A percentile compares a stretch with the other conserved stretches of the same genome.
Evolutionary conservation across 2,888 invertebrate genomes (phyloP).

Genomic region (Caenorhabditis sp.): DNA sequence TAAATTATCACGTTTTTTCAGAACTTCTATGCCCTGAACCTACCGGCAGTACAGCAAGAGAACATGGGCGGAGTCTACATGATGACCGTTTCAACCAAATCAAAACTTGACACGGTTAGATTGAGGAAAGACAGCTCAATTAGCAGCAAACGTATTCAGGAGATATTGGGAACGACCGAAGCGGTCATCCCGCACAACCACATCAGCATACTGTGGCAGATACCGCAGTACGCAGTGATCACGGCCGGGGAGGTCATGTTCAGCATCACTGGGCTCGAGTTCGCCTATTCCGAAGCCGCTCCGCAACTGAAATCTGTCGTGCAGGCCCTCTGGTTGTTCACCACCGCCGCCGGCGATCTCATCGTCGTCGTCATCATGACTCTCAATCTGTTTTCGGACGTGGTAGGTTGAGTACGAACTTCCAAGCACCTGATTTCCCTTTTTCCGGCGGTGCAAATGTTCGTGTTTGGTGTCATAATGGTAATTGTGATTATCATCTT

Average conservation of each 20-base stretch:
- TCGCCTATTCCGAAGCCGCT: constrained; percentile 83
- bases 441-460: constrained; percentile 64
- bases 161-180: constrained; percentile 27
- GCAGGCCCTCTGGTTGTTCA: constrained; percentile 91
- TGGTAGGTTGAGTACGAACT: constrained; percentile 46
- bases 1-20: too few species aligned
- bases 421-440: background rate
- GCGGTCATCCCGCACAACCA: constrained; percentile 60
- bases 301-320: constrained; percentile 93
- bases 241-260: constrained; percentile 81
- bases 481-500: constrained; percentile 88
- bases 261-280: constrained; percentile 80
- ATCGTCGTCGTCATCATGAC: constrained; percentile 86
- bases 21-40: constrained; percentile 2
- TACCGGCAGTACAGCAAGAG: constrained; percentile 6
- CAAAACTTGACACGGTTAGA: constrained; percentile 16
- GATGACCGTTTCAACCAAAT: constrained; percentile 27
- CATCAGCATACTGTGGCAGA: constrained; percentile 69
- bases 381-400: constrained; percentile 56
- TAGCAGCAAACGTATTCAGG: constrained; percentile 8
- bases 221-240: constrained; percentile 80
- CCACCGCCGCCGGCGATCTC: constrained; percentile 92
- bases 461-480: constrained; percentile 82
- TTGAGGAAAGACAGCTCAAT: too few species aligned
- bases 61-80: constrained; percentile 57